Conservation (phyloP, 2,113 vertebrate species). For the Ptyas mucosa region DNA sequence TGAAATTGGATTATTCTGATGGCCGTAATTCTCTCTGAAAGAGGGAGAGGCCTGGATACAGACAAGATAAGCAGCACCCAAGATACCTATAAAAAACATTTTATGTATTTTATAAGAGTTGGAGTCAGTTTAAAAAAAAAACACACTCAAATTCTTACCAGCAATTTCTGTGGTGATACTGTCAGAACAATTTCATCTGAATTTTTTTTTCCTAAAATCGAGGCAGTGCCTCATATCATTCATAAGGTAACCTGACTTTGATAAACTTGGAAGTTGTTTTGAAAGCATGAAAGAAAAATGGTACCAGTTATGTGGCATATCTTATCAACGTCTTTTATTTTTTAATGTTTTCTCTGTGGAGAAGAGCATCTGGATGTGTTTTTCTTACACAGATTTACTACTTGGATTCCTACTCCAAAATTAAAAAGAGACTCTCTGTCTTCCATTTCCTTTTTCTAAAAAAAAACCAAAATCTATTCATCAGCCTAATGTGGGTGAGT, state of each 20-base stretch:
- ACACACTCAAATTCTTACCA: conserved; percentile 2
- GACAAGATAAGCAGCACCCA: conserved; percentile 55
- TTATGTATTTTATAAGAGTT: conserved; percentile 42
- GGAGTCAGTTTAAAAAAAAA: conserved; percentile 38
- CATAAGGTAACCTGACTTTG: conserved; percentile 20
- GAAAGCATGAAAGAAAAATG: conserved; percentile 46
- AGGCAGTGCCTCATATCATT: conserved; percentile 12
- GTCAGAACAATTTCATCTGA: conserved; percentile 39
- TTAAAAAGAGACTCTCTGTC: conserved; percentile 28
- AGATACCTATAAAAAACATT: conserved; percentile 55
- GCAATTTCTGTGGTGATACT: conserved; percentile 44
- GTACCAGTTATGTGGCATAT: conserved; percentile 41
- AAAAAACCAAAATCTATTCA: conserved; percentile 47
- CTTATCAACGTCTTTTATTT: conserved; percentile 32
- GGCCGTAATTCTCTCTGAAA: conserved; percentile 47
- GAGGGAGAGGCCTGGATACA: conserved; percentile 57
- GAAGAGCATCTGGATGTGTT: conserved; percentile 39
- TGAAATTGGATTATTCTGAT: conserved; percentile 52
- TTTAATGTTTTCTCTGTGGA: conserved; percentile 38
- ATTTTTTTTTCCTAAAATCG: conserved; percentile 40
- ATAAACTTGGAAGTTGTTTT: conserved; percentile 36
- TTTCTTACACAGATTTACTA: conserved; percentile 54
- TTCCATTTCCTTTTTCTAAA: conserved; percentile 21
- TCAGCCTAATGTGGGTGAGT: conserved; percentile 47
- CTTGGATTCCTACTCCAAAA: conserved; percentile 35